Evolutionary conservation across 2,113 vertebrate species (phyloP).

Genomic region (Accipiter virgatus): DNA sequence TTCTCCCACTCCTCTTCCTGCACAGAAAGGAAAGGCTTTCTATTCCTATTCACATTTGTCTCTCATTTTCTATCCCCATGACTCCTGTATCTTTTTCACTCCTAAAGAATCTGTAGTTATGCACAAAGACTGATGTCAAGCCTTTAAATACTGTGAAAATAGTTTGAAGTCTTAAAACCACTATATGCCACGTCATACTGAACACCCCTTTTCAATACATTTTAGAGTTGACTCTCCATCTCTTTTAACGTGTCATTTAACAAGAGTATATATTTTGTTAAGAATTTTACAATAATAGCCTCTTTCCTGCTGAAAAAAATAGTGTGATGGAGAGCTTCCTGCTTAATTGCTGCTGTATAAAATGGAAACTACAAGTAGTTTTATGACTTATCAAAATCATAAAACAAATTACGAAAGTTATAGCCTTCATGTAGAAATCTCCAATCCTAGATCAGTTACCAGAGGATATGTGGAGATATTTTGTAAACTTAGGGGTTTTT

Average conservation of each 20-base stretch:
- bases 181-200: background rate
- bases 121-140: background rate
- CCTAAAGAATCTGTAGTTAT: background rate
- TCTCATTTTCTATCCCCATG: background rate
- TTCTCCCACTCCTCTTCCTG: background rate
- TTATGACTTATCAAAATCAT: background rate
- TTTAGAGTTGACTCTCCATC: background rate
- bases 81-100: background rate
- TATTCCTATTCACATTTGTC: background rate
- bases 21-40: background rate
- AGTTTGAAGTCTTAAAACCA: background rate
- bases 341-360: background rate
- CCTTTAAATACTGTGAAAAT: background rate
- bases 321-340: background rate
- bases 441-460: background rate
- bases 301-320: background rate
- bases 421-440: background rate
- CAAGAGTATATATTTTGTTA: background rate
- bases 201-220: background rate
- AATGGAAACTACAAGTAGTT: background rate
- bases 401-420: background rate
- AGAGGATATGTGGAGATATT: background rate
- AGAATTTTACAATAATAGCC: background rate
- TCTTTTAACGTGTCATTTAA: background rate
- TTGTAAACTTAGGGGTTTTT: background rate